phyloP scores from a whole-genome alignment of 2,888 invertebrate genomes.

The Polyommatus iphigenia region DNA sequence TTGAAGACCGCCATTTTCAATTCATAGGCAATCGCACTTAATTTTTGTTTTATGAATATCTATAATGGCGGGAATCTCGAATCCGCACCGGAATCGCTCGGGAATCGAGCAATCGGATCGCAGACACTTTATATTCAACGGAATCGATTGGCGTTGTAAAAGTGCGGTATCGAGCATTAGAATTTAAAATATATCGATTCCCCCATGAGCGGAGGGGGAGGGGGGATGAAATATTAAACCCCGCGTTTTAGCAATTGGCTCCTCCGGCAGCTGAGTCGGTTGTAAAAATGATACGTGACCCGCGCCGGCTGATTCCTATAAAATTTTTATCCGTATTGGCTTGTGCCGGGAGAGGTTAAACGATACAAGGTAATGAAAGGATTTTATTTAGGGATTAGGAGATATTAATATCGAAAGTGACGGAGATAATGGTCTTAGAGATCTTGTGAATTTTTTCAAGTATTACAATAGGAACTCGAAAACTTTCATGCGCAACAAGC shows the following conservation, averaged over 20 bases:
- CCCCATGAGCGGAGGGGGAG: conserved; percentile 52
- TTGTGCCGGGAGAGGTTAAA: neutral
- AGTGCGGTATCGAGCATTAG: conserved; percentile 65
- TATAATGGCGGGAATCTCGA: conserved; percentile 27
- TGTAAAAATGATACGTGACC: conserved; percentile 75
- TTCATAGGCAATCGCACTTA: neutral
- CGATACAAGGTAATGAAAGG: neutral
- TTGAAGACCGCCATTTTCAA: neutral
- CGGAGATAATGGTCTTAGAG: too few relatives aligned
- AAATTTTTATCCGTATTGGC: conserved; percentile 30
- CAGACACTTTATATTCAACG: conserved; percentile 64
- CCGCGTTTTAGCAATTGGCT: conserved; percentile 64
- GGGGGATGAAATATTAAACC: conserved; percentile 67
- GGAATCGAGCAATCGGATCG: conserved; percentile 41
- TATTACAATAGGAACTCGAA: too few relatives aligned
- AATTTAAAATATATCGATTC: conserved; percentile 77
- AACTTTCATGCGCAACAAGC: too few relatives aligned
- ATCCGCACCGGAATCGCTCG: conserved; percentile 37
- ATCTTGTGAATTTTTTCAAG: too few relatives aligned
- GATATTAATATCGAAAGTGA: neutral
- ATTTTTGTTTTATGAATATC: conserved; percentile 28
- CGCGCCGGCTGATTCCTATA: conserved; percentile 32
- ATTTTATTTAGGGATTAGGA: neutral
- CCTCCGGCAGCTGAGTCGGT: conserved; percentile 57
- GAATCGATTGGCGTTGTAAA: conserved; percentile 69